phyloP scores from a whole-genome alignment of 2,797 vertebrate genomes.

The Peromyscus aztecus region DNA sequence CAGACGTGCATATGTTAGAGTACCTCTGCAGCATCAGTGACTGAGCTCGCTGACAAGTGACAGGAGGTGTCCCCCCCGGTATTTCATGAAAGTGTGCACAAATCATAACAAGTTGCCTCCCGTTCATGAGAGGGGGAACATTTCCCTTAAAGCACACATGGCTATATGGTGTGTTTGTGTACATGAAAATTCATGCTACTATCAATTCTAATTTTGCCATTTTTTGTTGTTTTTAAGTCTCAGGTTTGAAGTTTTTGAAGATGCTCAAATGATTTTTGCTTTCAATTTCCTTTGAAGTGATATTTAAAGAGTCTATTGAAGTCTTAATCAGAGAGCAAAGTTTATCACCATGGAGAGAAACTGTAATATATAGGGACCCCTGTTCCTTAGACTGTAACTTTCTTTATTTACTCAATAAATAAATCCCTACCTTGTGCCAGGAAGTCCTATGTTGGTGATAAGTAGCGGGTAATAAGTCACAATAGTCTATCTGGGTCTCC shows the following conservation, averaged over 20 bases:
- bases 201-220: constrained; percentile 88
- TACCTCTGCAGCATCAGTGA: constrained; percentile 86
- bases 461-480: not conserved
- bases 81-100: too few relatives aligned
- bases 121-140: constrained; percentile 85
- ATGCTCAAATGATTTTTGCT: constrained; percentile 65
- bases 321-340: constrained; percentile 39
- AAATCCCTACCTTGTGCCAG: not conserved
- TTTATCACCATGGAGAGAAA: not conserved
- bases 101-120: too few relatives aligned
- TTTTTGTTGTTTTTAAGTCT: constrained; percentile 79
- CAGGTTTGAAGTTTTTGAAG: constrained; percentile 75
- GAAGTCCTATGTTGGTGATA: not conserved
- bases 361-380: not conserved
- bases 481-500: not conserved
- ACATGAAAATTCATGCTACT: constrained; percentile 84
- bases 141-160: constrained; percentile 86
- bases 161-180: constrained; percentile 84
- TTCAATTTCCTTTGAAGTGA: constrained; percentile 49
- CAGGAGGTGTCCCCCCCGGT: constrained; percentile 83
- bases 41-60: constrained; percentile 88
- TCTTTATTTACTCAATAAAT: not conserved
- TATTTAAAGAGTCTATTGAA: constrained; percentile 29
- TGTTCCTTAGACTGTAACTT: not conserved
- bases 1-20: constrained; percentile 87